A percentile compares a stretch with the other conserved stretches of the same genome.
Conservation (phyloP, 2,797 vertebrate genomes). For the Sciurus carolinensis region DNA sequence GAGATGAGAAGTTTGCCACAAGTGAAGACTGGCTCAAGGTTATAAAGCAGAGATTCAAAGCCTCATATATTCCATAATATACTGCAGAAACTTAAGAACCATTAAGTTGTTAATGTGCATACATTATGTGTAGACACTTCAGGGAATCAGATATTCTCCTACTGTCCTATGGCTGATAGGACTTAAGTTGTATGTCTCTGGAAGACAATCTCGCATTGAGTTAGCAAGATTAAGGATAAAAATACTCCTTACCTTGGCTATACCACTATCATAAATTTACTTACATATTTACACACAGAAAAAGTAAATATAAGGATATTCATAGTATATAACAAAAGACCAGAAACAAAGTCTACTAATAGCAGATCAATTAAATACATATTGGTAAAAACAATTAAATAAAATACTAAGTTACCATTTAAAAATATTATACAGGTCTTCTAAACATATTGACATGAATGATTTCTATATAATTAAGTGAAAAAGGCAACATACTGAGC, state of each 20-base stretch:
- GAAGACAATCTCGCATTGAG: background rate
- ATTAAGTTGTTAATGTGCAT: background rate
- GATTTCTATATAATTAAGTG: conserved; percentile 5
- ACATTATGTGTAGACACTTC: background rate
- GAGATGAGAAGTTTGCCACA: background rate
- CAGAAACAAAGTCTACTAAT: background rate
- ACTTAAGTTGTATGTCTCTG: background rate
- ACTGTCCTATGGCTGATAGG: background rate
- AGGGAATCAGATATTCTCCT: background rate
- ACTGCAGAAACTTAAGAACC: background rate
- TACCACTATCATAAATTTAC: conserved; percentile 11
- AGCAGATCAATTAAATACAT: background rate
- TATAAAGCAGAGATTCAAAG: background rate
- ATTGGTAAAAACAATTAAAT: background rate
- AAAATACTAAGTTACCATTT: background rate
- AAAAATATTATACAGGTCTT: background rate
- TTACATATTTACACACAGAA: background rate
- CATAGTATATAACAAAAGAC: conserved; percentile 14
- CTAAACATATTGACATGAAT: background rate
- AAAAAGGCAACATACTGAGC: conserved; percentile 50
- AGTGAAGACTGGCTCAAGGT: background rate
- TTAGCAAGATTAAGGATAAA: background rate
- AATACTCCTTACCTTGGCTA: background rate
- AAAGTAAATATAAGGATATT: conserved; percentile 40
- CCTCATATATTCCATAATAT: background rate